Percentiles rank a stretch among this genome's conserved stretches.
These are phyloP conservation scores for Sialis lutaria DNA, from an alignment of 2,888 invertebrate genomes.

Conservation along the genomic window DNA sequence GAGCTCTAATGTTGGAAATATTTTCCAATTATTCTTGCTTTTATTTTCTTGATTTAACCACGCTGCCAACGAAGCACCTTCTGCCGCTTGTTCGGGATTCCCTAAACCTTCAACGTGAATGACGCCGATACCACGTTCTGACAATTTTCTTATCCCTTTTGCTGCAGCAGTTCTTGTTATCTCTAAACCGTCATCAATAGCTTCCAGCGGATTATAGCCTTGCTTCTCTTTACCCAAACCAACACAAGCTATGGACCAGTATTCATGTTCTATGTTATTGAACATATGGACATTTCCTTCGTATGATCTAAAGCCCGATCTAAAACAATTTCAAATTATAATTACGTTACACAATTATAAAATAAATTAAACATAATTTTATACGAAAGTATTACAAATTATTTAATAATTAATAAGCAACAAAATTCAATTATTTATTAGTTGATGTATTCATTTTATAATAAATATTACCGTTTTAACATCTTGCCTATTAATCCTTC, in stretches of 20 bases:
- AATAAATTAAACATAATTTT: no score
- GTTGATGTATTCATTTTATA: neutral
- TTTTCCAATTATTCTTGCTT: conserved; percentile 25
- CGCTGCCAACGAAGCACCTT: conserved; percentile 40
- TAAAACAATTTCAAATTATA: conserved; percentile 10
- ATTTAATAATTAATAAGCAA: neutral
- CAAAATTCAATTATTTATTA: neutral
- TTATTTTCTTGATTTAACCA: conserved; percentile 46
- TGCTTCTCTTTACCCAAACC: conserved; percentile 36
- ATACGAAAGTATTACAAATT: neutral
- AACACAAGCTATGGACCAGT: conserved; percentile 35
- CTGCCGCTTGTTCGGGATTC: conserved; percentile 46
- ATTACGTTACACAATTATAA: no score
- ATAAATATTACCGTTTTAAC: conserved; percentile 27
- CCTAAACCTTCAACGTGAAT: conserved; percentile 39
- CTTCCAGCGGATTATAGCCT: conserved; percentile 37
- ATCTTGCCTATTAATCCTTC: conserved; percentile 31
- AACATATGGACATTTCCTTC: conserved; percentile 28
- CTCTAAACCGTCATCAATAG: conserved; percentile 41
- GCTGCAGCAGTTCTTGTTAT: conserved; percentile 39
- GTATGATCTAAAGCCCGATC: conserved; percentile 24
- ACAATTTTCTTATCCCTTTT: conserved; percentile 29
- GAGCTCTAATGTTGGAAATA: conserved; percentile 29
- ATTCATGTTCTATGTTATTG: conserved; percentile 30
- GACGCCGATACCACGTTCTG: conserved; percentile 27